Percentiles rank a stretch among this genome's conserved stretches.
phyloP scores from a whole-genome alignment of 2,797 vertebrate genomes.

The Eulemur albifrons region DNA sequence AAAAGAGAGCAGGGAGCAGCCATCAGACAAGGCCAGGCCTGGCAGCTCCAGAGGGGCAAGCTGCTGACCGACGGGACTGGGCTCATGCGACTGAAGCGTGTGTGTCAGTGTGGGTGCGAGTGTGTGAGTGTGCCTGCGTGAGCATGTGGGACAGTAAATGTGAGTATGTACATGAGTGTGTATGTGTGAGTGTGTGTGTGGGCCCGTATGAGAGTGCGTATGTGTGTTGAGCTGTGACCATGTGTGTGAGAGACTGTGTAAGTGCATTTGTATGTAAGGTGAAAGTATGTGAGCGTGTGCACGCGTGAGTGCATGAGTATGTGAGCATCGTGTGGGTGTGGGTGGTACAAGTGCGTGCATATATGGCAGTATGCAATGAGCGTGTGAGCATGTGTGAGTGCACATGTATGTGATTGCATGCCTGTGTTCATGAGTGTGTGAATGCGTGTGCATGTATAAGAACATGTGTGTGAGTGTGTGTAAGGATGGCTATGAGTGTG shows the following conservation, averaged over 20 bases:
- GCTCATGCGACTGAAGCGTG: background rate
- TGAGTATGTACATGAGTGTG: background rate
- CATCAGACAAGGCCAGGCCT: background rate
- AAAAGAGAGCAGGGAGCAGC: slow-evolving; percentile 30
- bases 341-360: background rate
- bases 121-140: background rate
- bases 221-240: background rate
- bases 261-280: background rate
- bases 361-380: background rate
- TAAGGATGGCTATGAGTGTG: background rate
- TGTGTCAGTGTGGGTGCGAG: background rate
- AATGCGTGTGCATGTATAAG: background rate
- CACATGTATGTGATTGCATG: background rate
- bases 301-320: background rate
- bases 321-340: background rate
- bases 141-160: background rate
- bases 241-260: background rate
- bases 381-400: background rate
- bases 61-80: background rate
- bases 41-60: background rate
- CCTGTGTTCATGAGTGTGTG: background rate
- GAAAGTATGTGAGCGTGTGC: background rate
- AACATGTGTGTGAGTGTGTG: background rate
- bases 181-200: background rate
- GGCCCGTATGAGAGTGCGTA: background rate